Evolutionary conservation across 2,797 vertebrate species (phyloP).

Genomic region (Acanthornis magna): DNA sequence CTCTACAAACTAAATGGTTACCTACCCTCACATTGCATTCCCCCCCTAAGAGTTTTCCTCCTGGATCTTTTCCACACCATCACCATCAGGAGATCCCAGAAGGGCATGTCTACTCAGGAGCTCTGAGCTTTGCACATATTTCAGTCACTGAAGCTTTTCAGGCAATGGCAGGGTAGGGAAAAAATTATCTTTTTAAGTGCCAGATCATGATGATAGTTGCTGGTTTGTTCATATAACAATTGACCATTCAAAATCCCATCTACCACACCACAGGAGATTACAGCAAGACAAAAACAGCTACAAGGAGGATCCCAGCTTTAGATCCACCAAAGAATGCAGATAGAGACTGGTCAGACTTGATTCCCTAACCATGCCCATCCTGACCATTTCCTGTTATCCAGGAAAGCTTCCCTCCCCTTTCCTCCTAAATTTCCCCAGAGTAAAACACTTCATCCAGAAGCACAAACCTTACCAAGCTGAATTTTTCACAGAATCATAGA

Average conservation of each 20-base stretch:
- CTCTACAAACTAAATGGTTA: neutral
- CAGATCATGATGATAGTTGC: neutral
- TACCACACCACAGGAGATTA: neutral
- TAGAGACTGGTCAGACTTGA: neutral
- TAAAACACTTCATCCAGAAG: neutral
- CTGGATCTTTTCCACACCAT: neutral
- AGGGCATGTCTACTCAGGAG: neutral
- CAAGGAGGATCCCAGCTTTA: neutral
- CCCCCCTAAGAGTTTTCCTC: neutral
- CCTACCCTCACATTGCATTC: accelerated
- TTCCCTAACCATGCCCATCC: neutral
- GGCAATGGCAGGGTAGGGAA: neutral
- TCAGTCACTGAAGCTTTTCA: neutral
- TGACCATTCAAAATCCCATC: neutral
- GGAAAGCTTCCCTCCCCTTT: neutral
- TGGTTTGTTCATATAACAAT: neutral
- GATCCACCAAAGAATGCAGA: neutral
- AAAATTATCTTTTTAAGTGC: neutral
- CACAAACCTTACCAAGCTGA: neutral
- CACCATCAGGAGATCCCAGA: neutral
- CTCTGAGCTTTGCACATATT: neutral
- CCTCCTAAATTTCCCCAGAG: neutral
- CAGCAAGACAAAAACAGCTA: neutral
- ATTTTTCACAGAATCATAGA: neutral
- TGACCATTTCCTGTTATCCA: accelerated